These are phyloP conservation scores for Plebejus melissa DNA, from an alignment of 2,888 invertebrate genomes.

Conservation along the genomic window DNA sequence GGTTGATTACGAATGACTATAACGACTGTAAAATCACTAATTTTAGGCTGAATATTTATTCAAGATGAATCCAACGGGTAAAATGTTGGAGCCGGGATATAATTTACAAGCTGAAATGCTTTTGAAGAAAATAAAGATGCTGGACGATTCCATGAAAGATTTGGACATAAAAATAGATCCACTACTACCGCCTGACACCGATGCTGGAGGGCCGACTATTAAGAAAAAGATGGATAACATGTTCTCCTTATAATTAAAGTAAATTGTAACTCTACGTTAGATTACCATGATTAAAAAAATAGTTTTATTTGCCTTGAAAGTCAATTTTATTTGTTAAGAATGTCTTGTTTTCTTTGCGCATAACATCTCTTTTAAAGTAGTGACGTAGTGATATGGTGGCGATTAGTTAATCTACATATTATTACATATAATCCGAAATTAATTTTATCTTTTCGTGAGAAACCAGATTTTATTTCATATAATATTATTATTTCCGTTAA, in stretches of 20 bases:
- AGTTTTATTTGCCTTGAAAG: neutral
- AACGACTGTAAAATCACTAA: constrained; percentile 5
- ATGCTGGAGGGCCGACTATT: constrained; percentile 39
- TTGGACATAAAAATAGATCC: constrained; percentile 67
- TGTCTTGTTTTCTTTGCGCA: too few relatives aligned
- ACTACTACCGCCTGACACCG: constrained; percentile 50
- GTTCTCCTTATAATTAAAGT: constrained; percentile 47
- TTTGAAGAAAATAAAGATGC: constrained; percentile 68
- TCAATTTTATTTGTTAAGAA: neutral
- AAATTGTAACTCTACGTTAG: neutral
- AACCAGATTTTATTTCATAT: too few relatives aligned
- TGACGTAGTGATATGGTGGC: too few relatives aligned
- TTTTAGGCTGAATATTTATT: constrained; percentile 82
- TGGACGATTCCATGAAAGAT: constrained; percentile 62
- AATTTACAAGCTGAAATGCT: constrained; percentile 76
- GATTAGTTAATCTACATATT: too few relatives aligned
- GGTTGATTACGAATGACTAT: neutral
- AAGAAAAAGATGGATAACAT: constrained; percentile 48
- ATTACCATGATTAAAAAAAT: too few relatives aligned
- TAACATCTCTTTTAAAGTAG: too few relatives aligned
- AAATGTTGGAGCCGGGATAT: constrained; percentile 83
- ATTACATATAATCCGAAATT: too few relatives aligned
- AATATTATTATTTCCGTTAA: too few relatives aligned
- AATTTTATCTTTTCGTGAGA: too few relatives aligned
- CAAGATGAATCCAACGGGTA: constrained; percentile 83